Evolutionary conservation across 1,140 invertebrate genomes (phyloP), one percentile per base, ranked within the genome.

Genomic region (Batillaria attramentaria): DNA sequence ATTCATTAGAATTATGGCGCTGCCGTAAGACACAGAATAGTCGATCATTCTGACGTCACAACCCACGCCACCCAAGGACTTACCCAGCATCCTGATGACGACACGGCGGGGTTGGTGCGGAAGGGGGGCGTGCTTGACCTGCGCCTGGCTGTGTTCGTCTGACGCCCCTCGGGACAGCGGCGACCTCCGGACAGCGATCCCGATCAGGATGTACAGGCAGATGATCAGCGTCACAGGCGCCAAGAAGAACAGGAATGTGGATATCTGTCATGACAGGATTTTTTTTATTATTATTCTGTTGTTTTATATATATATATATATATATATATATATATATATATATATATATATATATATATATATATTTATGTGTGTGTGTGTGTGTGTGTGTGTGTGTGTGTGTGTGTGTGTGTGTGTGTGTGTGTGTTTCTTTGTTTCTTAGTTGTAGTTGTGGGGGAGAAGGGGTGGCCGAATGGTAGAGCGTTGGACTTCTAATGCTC

Each of bases 221-320:
- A 87, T 87, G 73, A 92, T 91, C 10, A 92, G 65, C 13, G 86
- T 86, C 84, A 92, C 90, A 10, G 92, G 92, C 8, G 90, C 74
- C 28, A 91, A 80, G 83, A 92, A 92, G 80, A 92, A 91, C 24
- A 90, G 60, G 77, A 92, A 89, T 2, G 91, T 87, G 4, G 91
- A 91, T 43, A 90, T 66, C 66, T 89, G 57, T 62, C 57, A 62
- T 62, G 10, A 42, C 78, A 10, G 20, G 43, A 69, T 13, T 5
- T 18, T 69, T 69, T 13, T 37, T 39, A 35, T 39, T 42, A 33
- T 69, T 60, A 28, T 28, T 60, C n/a, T n/a, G n/a, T n/a, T n/a
- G n/a, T n/a, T n/a, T 31, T 66, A 35, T 66, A 35, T 35, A 35
- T 66, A 35, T 35, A 35, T 66, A 35, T 33, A 20, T 66, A 28